Base-by-base conservation (phyloP, 23 tunicate species). In the Halocynthia roretzi region DNA sequence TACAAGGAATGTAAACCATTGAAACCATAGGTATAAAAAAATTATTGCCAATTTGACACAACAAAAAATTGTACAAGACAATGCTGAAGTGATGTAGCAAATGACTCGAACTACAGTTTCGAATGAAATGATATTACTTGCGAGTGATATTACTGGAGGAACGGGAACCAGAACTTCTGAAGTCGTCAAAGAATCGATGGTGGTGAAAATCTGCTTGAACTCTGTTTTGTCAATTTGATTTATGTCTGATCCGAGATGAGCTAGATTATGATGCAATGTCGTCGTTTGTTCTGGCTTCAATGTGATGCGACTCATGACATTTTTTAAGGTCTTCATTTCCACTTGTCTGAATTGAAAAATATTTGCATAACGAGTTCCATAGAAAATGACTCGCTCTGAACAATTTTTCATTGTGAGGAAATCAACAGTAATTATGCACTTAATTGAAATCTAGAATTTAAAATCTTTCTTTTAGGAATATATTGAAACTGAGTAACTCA, bases 341-440 rank as follows among this genome's bases (percentile, higher is more conserved):
- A 74, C 78, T 87, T 19, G 94, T 77, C 94, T 86, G 8, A 56
- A 76, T 61, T 20, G 14, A 68, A 18, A 68, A 60, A 1, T 15
- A 8, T 72, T 10, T n/a, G 18, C 22, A 11, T 10, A 18, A 67
- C 20, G 11, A 14, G 4, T 67, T 19, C 21, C 71, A 68, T 15
- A 68, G 58, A 11, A 10, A 22, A n/a, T 15, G 18, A 15, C n/a
- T 17, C n/a, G 4, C 1, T 1, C n/a, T 60, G 64, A 15, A 60
- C 17, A 1, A 15, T 60, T 60, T 15, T 60, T 60, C 64, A 60
- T 15, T 2, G 4, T 60, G 5, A 20, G 18, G 4, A 68, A 2
- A n/a, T 12, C 18, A 12, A 12, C 15, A 67, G n/a, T n/a, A n/a
- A n/a, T n/a, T n/a, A n/a, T n/a, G n/a, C n/a, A n/a, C n/a, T n/a